Conservation (phyloP, 2,888 invertebrate genomes). For the Dryobota labecula region DNA sequence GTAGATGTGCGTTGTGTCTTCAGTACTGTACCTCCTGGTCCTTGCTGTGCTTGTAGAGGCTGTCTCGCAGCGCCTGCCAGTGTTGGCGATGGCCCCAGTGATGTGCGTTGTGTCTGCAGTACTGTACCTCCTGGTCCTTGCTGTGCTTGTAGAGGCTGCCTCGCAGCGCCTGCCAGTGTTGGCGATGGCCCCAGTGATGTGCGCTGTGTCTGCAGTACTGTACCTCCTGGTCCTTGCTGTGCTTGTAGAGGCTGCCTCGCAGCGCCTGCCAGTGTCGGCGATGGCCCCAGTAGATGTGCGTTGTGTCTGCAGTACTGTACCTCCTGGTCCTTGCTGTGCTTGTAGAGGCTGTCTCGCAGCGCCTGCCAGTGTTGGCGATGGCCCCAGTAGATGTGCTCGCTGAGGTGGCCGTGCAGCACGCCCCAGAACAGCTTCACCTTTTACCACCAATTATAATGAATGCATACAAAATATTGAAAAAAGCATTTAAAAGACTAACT, state of each 20-base stretch:
- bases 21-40: too few relatives aligned
- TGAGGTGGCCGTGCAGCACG: slow-evolving; percentile 81
- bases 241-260: slow-evolving; percentile 75
- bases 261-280: slow-evolving; percentile 80
- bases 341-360: slow-evolving; percentile 77
- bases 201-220: slow-evolving; percentile 1
- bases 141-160: slow-evolving; percentile 75
- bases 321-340: slow-evolving; percentile 70
- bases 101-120: neutral
- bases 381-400: slow-evolving; percentile 85
- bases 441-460: neutral
- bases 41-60: too few relatives aligned
- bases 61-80: too few relatives aligned
- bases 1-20: too few relatives aligned
- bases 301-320: slow-evolving; percentile 9
- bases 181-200: slow-evolving; percentile 78
- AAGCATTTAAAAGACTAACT: neutral
- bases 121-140: slow-evolving; percentile 66
- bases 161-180: slow-evolving; percentile 78
- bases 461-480: neutral
- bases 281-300: slow-evolving; percentile 83
- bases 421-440: slow-evolving; percentile 86
- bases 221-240: slow-evolving; percentile 68
- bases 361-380: slow-evolving; percentile 79
- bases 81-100: too few relatives aligned